Conservation (phyloP, 2,888 invertebrate species). For the Muscina levida region DNA sequence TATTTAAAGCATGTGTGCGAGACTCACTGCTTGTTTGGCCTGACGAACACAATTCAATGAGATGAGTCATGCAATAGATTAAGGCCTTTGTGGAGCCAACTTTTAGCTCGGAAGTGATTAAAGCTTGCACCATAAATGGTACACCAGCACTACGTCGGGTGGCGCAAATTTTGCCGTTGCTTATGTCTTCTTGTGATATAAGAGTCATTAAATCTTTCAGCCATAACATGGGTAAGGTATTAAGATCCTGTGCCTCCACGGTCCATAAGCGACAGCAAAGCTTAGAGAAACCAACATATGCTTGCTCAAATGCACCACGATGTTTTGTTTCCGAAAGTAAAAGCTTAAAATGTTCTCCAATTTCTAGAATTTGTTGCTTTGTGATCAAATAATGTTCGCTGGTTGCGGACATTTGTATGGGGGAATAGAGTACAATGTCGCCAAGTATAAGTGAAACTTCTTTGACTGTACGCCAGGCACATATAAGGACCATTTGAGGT, state of each 20-base stretch:
- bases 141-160: conserved; percentile 96
- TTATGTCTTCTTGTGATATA: conserved; percentile 80
- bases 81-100: conserved; percentile 83
- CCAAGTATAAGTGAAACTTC: conserved; percentile 89
- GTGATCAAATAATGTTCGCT: conserved; percentile 72
- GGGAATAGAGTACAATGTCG: conserved; percentile 82
- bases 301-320: conserved; percentile 98
- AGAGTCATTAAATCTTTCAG: conserved; percentile 82
- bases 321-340: conserved; percentile 91
- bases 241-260: conserved; percentile 80
- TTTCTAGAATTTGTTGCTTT: conserved; percentile 80
- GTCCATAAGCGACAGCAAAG: conserved; percentile 85
- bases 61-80: conserved; percentile 82
- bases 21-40: conserved; percentile 78
- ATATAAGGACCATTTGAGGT: conserved; percentile 93
- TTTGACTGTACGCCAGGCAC: conserved; percentile 96
- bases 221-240: conserved; percentile 85
- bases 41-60: conserved; percentile 79
- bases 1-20: conserved; percentile 91
- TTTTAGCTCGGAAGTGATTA: conserved; percentile 87
- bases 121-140: conserved; percentile 92
- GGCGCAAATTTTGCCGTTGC: conserved; percentile 83
- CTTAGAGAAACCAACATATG: conserved; percentile 92
- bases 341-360: conserved; percentile 85
- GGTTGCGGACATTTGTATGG: conserved; percentile 75